Evolutionary conservation across 2,888 invertebrate genomes (phyloP).

Genomic region (Macrophya annulata): DNA sequence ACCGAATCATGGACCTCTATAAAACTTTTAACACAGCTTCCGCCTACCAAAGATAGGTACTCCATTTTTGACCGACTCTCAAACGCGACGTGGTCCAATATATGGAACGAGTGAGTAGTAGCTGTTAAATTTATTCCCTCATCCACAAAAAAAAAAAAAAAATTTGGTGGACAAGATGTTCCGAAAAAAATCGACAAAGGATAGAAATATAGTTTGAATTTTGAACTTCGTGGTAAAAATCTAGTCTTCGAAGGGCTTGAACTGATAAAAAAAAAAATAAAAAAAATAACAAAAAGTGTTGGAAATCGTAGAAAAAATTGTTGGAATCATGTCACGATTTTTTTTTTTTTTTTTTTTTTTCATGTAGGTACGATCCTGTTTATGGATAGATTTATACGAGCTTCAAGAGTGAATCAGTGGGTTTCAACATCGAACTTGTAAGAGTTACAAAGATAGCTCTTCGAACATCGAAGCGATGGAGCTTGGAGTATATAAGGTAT

Average conservation of each 20-base stretch:
- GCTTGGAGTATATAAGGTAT: neutral
- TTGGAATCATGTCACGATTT: too few relatives aligned
- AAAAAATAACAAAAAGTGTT: neutral
- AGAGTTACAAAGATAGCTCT: constrained; percentile 14
- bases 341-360: too few relatives aligned
- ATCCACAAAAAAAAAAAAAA: neutral
- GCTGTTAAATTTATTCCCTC: constrained; percentile 3
- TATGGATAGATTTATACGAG: neutral
- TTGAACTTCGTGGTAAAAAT: neutral
- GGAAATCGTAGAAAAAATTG: neutral
- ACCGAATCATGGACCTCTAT: constrained; percentile 1
- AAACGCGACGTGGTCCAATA: neutral
- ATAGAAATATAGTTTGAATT: neutral
- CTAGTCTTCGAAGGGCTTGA: neutral
- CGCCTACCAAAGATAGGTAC: too few relatives aligned
- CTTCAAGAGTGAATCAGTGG: neutral
- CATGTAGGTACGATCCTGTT: neutral
- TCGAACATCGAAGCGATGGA: neutral
- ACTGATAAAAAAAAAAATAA: neutral
- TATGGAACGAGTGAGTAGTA: neutral
- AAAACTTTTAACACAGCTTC: neutral
- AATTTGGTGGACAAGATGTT: neutral
- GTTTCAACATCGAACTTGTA: neutral
- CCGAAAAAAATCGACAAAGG: neutral
- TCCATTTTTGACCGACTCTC: neutral